These are phyloP conservation scores for Spinibarbus caldwelli DNA, from an alignment of 2,797 vertebrate species.

Conservation along the genomic window DNA sequence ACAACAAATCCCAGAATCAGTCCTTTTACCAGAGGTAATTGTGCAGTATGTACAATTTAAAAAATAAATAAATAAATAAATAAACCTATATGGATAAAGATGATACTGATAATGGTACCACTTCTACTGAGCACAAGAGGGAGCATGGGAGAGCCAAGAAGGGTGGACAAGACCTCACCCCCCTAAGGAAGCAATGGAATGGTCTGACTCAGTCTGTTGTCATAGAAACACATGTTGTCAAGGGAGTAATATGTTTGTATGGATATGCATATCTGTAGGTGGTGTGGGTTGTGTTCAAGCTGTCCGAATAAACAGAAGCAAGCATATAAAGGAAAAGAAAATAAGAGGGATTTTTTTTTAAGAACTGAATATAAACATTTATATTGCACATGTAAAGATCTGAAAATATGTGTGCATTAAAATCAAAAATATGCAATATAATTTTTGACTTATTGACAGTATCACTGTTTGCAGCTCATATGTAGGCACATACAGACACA, in stretches of 20 bases:
- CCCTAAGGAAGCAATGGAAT: too few species aligned
- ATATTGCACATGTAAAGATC: neutral
- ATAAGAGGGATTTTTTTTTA: neutral
- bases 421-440: neutral
- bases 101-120: too few species aligned
- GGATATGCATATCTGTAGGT: slow-evolving; percentile 26
- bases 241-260: slow-evolving; percentile 25
- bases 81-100: too few species aligned
- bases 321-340: neutral
- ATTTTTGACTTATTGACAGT: neutral
- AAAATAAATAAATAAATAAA: too few species aligned
- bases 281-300: slow-evolving; percentile 12
- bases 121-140: too few species aligned
- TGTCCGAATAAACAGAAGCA: neutral
- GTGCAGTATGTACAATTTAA: neutral
- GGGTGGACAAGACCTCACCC: too few species aligned
- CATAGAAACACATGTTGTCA: too few species aligned
- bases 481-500: neutral
- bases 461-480: neutral
- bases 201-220: too few species aligned
- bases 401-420: neutral
- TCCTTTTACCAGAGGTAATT: neutral
- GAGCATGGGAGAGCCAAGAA: too few species aligned
- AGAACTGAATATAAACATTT: neutral
- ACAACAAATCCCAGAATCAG: neutral